Evolutionary conservation across 2,888 invertebrate species (phyloP), one percentile per base, ranked within the genome.

Genomic region (Platycnemis pennipes): DNA sequence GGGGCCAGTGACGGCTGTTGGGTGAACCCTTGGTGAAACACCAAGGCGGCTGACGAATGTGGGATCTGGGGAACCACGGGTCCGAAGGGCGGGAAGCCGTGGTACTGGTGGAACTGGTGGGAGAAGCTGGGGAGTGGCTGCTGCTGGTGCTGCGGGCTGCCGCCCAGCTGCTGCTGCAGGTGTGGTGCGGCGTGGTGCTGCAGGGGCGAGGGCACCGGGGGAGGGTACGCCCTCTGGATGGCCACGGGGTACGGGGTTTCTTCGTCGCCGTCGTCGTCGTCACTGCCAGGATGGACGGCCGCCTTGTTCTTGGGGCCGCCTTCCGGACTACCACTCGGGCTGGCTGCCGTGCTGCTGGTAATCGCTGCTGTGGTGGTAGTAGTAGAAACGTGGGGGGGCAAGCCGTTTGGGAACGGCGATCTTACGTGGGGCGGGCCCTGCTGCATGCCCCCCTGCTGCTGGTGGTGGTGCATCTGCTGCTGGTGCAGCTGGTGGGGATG

Each of bases 361-460:
- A 94, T 53, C 94, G 95, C 45, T 94, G 94, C 91, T 94, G 95
- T 49, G 94, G 94, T 94, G 94, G 94, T 94, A 95, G 87, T 94
- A 95, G 94, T 94, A 88, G 95, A 95, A 95, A 94, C 96, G 96
- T 96, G 96, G 95, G 95, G 95, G 95, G 95, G 95, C 95, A 94
- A 95, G 96, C 95, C 95, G 96, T 96, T 96, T 96, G 96, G 87
- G 94, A 94, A 37, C 94, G 94, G 94, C 94, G 94, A 56, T 94
- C 94, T 37, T 91, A 88, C 31, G 53, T 94, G 56, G 89, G 97
- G 95, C 96, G 97, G 94, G 96, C 97, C 95, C 97, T 97, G 95
- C 97, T 97, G 95, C 97, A 97, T 95, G 97, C 97, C 95, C 97
- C 97, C 22, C 97, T 97, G 95, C 94, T 96, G 95, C 37, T 95